phyloP scores from a whole-genome alignment of 1,140 invertebrate genomes.

The Muscidifurax raptorellus region DNA sequence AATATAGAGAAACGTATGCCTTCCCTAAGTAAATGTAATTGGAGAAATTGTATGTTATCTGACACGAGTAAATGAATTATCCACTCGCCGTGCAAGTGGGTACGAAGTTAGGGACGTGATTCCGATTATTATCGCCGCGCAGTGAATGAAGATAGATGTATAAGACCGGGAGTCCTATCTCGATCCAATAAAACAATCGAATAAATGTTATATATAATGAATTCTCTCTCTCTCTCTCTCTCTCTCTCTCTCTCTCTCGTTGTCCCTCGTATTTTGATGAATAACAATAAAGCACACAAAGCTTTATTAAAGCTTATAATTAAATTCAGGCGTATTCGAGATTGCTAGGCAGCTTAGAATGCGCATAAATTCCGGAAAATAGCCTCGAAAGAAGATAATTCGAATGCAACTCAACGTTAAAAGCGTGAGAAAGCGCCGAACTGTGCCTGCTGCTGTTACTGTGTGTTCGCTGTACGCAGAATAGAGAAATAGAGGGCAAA shows the following conservation, averaged over 20 bases:
- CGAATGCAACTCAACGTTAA: background rate
- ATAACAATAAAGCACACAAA: background rate
- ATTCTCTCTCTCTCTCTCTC: too few species aligned
- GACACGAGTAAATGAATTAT: background rate
- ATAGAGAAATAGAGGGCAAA: background rate
- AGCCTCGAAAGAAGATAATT: conserved; percentile 23
- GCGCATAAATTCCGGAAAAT: conserved; percentile 27
- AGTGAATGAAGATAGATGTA: background rate
- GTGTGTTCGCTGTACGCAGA: background rate
- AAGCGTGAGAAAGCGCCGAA: background rate
- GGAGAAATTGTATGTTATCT: background rate
- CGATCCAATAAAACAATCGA: too few species aligned
- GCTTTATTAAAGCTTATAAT: conserved; percentile 6
- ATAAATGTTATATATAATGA: too few species aligned
- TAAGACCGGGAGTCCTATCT: too few species aligned
- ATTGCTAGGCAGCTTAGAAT: conserved; percentile 9
- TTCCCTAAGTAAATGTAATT: background rate
- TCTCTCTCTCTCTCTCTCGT: too few species aligned
- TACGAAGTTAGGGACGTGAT: conserved; percentile 1
- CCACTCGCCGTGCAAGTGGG: too few species aligned
- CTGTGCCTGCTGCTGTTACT: background rate
- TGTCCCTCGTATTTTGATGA: too few species aligned
- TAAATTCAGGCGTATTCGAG: conserved; percentile 7
- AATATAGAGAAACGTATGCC: background rate
- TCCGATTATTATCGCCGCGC: background rate